Conservation (phyloP, 1,140 invertebrate genomes). For the Drosophila ogumai region DNA sequence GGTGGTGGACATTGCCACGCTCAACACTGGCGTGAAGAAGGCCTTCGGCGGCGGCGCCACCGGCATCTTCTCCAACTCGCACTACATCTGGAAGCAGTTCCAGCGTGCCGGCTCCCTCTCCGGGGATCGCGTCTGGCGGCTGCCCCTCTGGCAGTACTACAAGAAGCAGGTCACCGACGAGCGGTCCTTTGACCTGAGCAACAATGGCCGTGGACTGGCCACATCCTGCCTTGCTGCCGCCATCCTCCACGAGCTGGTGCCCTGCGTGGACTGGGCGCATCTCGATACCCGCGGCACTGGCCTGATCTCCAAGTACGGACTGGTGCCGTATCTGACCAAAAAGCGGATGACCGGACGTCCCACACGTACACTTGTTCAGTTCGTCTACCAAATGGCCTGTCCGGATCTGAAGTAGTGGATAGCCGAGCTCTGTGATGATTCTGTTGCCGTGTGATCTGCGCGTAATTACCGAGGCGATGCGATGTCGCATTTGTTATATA, state of each 20-base stretch:
- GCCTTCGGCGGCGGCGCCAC: constrained; percentile 91
- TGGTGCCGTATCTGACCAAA: constrained; percentile 87
- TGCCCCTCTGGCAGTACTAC: constrained; percentile 94
- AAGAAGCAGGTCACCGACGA: constrained; percentile 88
- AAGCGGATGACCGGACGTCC: constrained; percentile 87
- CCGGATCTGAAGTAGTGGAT: constrained; percentile 68
- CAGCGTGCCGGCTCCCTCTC: constrained; percentile 88
- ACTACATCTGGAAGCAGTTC: constrained; percentile 87
- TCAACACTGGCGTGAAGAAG: constrained; percentile 83
- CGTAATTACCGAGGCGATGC: background rate
- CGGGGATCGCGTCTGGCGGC: constrained; percentile 95
- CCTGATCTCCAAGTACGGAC: constrained; percentile 85
- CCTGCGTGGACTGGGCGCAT: constrained; percentile 88
- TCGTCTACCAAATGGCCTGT: constrained; percentile 86
- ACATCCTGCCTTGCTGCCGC: constrained; percentile 89
- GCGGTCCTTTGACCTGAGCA: constrained; percentile 87
- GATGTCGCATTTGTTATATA: constrained; percentile 1
- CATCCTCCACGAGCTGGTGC: constrained; percentile 86
- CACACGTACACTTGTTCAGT: constrained; percentile 63
- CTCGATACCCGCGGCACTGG: constrained; percentile 89
- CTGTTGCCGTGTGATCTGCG: constrained; percentile 15
- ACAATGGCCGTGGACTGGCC: constrained; percentile 86
- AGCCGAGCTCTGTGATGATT: background rate
- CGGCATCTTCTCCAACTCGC: constrained; percentile 91
- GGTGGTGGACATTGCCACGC: constrained; percentile 91